These are phyloP conservation scores for Dryobates pubescens DNA, from an alignment of 2,797 vertebrate genomes.

Conservation along the genomic window DNA sequence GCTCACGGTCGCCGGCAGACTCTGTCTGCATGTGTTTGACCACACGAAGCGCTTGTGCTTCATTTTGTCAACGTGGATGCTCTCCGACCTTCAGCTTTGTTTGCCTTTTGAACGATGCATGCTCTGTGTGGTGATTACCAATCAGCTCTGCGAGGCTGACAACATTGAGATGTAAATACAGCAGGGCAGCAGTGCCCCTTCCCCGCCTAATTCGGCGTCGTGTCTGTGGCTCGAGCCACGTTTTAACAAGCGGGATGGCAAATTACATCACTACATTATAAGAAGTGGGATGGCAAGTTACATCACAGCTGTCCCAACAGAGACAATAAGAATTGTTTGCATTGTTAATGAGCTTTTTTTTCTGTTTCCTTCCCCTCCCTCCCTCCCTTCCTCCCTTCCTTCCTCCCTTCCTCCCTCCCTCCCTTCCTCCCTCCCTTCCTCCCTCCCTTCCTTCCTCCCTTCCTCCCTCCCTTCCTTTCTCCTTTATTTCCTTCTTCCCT, in stretches of 20 bases:
- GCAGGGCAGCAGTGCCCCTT: not conserved
- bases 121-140: conserved; percentile 11
- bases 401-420: no score
- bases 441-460: no score
- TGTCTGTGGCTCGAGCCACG: conserved; percentile 25
- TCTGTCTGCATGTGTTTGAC: not conserved
- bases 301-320: conserved; percentile 20
- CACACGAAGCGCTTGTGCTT: not conserved
- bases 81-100: conserved; percentile 31
- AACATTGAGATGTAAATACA: conserved; percentile 57
- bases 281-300: conserved; percentile 53
- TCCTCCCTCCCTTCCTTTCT: no score
- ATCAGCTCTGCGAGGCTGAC: not conserved
- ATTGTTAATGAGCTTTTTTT: not conserved
- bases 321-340: conserved; percentile 41
- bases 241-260: conserved; percentile 57
- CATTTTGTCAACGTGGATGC: conserved; percentile 4
- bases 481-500: no score
- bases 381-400: no score
- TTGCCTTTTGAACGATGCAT: conserved; percentile 10
- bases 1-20: not conserved
- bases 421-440: no score
- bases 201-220: conserved; percentile 33
- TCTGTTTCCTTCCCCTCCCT: not conserved
- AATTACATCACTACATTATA: conserved; percentile 38